Percentiles rank a stretch among this genome's conserved stretches.
phyloP scores from a whole-genome alignment of 2,797 vertebrate species.

The Eurystomus glaucurus region DNA sequence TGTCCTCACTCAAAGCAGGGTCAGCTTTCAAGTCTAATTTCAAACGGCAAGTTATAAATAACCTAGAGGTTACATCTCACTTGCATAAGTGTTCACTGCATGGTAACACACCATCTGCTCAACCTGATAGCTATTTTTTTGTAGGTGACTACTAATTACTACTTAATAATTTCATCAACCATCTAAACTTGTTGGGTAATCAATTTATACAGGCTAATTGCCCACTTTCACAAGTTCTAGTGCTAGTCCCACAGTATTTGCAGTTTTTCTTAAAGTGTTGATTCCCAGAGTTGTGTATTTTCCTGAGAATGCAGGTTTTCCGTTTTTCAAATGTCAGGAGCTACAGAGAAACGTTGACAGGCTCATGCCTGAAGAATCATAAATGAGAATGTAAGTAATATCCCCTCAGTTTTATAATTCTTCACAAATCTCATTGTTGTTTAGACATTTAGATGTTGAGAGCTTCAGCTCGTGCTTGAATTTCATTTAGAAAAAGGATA shows the following conservation, averaged over 20 bases:
- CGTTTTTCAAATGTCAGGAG: background rate
- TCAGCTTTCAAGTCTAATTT: constrained; percentile 32
- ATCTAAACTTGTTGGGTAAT: background rate
- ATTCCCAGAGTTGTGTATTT: background rate
- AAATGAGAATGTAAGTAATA: background rate
- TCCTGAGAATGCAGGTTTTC: background rate
- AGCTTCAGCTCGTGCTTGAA: background rate
- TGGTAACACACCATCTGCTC: background rate
- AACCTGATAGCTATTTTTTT: background rate
- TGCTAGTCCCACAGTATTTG: background rate
- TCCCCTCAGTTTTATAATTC: background rate
- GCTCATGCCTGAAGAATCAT: background rate
- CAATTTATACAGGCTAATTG: constrained; percentile 28
- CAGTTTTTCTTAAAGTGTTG: background rate
- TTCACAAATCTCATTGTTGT: background rate
- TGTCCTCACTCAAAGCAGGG: background rate
- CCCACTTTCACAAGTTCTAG: constrained; percentile 19
- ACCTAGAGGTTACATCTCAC: background rate
- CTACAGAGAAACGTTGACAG: background rate
- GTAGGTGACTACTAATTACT: constrained; percentile 24
- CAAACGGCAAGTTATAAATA: constrained; percentile 21
- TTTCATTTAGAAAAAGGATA: background rate
- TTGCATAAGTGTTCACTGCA: background rate
- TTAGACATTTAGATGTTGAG: background rate
- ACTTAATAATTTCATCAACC: constrained; percentile 24